phyloP scores from a whole-genome alignment of 2,888 invertebrate species.

The Harmothoe impar region DNA sequence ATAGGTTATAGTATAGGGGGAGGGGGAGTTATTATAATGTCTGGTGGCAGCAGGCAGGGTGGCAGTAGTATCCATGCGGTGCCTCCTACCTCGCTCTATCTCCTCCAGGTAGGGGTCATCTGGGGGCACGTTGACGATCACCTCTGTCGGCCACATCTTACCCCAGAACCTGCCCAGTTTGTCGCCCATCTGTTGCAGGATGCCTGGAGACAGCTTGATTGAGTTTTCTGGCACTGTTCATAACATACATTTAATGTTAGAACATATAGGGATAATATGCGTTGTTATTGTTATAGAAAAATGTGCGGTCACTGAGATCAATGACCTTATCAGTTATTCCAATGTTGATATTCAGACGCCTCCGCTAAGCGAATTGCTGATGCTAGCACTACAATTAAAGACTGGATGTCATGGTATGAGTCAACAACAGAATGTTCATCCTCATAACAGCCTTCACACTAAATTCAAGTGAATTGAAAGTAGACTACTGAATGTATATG shows the following conservation, averaged over 20 bases:
- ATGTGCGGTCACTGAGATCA: too few relatives aligned
- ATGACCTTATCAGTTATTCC: too few relatives aligned
- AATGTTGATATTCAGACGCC: too few relatives aligned
- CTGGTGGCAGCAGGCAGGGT: not conserved
- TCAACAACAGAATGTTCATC: too few relatives aligned
- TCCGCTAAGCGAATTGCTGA: too few relatives aligned
- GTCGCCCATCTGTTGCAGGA: conserved; percentile 57
- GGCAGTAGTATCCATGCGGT: not conserved
- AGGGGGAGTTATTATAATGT: not conserved
- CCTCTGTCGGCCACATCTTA: conserved; percentile 51
- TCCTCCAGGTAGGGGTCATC: conserved; percentile 51
- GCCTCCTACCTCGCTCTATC: conserved; percentile 38
- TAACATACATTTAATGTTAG: not conserved
- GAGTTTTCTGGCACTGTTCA: conserved; percentile 36
- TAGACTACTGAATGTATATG: too few relatives aligned
- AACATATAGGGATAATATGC: too few relatives aligned
- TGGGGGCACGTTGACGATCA: conserved; percentile 17
- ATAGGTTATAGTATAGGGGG: not conserved
- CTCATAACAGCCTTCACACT: too few relatives aligned
- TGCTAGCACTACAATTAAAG: too few relatives aligned
- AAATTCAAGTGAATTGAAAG: too few relatives aligned
- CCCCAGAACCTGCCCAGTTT: conserved; percentile 58
- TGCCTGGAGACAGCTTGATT: conserved; percentile 29
- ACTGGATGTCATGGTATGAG: too few relatives aligned
- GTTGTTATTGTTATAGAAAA: too few relatives aligned